Conservation (phyloP, 1,140 invertebrate genomes). For the Augochlora pura region DNA sequence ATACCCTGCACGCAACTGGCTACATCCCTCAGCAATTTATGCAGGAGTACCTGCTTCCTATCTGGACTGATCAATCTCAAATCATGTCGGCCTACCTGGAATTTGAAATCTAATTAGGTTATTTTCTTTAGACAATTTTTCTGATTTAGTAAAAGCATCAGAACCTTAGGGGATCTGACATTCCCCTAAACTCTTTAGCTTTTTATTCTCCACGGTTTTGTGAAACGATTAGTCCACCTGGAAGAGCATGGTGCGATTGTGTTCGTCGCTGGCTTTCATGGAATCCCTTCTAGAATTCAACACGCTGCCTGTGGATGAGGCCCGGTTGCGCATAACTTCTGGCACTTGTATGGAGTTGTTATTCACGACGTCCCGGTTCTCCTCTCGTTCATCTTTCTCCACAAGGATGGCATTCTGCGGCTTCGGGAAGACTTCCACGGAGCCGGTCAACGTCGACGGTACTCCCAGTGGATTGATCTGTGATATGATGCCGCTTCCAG, state of each 20-base stretch:
- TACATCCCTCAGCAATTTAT: slow-evolving; percentile 93
- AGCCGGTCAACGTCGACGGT: slow-evolving; percentile 64
- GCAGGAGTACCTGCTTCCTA: slow-evolving; percentile 92
- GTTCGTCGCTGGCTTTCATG: slow-evolving; percentile 80
- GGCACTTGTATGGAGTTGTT: slow-evolving; percentile 65
- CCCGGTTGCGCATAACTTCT: slow-evolving; percentile 78
- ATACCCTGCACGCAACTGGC: slow-evolving; percentile 93
- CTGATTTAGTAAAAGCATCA: too few relatives aligned
- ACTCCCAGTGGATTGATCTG: slow-evolving; percentile 64
- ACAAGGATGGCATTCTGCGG: slow-evolving; percentile 40
- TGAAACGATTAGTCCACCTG: slow-evolving; percentile 82
- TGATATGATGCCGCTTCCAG: slow-evolving; percentile 58
- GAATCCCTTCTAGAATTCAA: slow-evolving; percentile 73
- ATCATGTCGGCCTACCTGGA: slow-evolving; percentile 91
- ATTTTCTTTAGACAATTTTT: background rate
- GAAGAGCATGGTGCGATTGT: slow-evolving; percentile 95
- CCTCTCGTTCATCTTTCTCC: slow-evolving; percentile 49
- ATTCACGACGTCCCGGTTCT: slow-evolving; percentile 47
- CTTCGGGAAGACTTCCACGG: slow-evolving; percentile 72
- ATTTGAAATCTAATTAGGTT: slow-evolving; percentile 25
- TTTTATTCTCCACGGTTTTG: background rate
- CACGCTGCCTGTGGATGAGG: slow-evolving; percentile 79
- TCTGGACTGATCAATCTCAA: slow-evolving; percentile 95
- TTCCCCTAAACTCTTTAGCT: background rate
- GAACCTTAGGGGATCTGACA: too few relatives aligned